These are phyloP conservation scores for Erannis defoliaria DNA, from an alignment of 2,888 invertebrate species.

Conservation along the genomic window DNA sequence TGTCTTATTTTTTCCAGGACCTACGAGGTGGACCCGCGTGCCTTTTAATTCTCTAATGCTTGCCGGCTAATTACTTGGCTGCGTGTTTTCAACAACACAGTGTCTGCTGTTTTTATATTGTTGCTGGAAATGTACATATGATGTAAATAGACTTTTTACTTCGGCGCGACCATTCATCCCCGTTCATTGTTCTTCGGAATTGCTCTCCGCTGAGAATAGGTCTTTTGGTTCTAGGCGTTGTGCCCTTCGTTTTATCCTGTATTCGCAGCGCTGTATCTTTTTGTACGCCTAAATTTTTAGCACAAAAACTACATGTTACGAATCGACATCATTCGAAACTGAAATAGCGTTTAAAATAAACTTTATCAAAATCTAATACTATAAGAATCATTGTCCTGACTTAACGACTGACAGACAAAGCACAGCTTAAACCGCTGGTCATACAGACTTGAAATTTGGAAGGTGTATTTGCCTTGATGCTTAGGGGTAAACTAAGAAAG, in stretches of 20 bases:
- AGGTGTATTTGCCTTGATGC: too few relatives aligned
- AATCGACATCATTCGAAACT: not conserved
- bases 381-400: too few relatives aligned
- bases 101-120: slow-evolving; percentile 63
- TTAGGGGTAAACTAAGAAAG: too few relatives aligned
- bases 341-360: not conserved
- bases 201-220: slow-evolving; percentile 78
- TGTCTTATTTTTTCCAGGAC: slow-evolving; percentile 9
- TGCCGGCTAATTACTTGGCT: slow-evolving; percentile 59
- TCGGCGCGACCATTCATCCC: slow-evolving; percentile 77
- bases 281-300: slow-evolving; percentile 30
- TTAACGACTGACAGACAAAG: too few relatives aligned
- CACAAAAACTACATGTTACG: slow-evolving; percentile 14
- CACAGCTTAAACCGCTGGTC: too few relatives aligned
- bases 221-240: slow-evolving; percentile 70
- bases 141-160: slow-evolving; percentile 82
- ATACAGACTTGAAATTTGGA: too few relatives aligned
- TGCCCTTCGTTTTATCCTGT: slow-evolving; percentile 64
- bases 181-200: slow-evolving; percentile 83
- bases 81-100: slow-evolving; percentile 57
- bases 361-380: too few relatives aligned
- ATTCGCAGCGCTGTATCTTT: slow-evolving; percentile 55
- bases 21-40: slow-evolving; percentile 29
- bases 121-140: slow-evolving; percentile 75
- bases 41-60: slow-evolving; percentile 46